These are phyloP conservation scores for Microplitis manilae DNA, from an alignment of 2,888 invertebrate species.

Conservation along the genomic window DNA sequence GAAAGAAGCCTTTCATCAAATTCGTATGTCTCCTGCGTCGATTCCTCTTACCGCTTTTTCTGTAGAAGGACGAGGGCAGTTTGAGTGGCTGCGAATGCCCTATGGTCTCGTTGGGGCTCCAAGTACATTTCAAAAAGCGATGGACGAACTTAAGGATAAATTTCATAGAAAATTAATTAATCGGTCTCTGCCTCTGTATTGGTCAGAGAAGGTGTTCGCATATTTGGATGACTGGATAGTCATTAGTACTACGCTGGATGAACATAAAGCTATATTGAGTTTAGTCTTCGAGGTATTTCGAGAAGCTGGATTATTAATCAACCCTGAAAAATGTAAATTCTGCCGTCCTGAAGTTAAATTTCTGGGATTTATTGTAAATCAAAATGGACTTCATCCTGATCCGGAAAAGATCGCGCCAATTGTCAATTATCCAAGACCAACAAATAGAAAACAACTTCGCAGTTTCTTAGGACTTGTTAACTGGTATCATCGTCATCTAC, in stretches of 20 bases:
- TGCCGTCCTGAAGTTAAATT: slow-evolving; percentile 43
- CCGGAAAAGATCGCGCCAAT: not conserved
- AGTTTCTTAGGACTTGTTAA: not conserved
- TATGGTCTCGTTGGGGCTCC: not conserved
- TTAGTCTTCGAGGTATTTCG: slow-evolving; percentile 14
- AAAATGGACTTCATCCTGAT: not conserved
- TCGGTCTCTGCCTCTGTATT: not conserved
- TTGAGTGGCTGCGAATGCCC: slow-evolving; percentile 1
- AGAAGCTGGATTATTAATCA: slow-evolving; percentile 39
- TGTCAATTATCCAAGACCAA: not conserved
- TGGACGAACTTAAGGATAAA: not conserved
- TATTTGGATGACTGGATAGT: slow-evolving; percentile 4
- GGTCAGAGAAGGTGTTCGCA: not conserved
- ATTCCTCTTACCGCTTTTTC: not conserved
- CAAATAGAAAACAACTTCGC: not conserved
- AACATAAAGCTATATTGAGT: not conserved
- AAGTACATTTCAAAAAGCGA: not conserved
- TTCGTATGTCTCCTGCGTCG: not conserved
- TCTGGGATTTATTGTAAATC: slow-evolving; percentile 38
- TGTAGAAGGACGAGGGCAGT: not conserved
- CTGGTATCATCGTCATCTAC: not conserved
- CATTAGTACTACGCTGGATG: slow-evolving; percentile 2
- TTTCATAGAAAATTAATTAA: not conserved
- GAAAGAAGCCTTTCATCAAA: not conserved
- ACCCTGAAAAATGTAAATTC: slow-evolving; percentile 47